Evolutionary conservation across 1,140 invertebrate species (phyloP).

Genomic region (Batillaria attramentaria): DNA sequence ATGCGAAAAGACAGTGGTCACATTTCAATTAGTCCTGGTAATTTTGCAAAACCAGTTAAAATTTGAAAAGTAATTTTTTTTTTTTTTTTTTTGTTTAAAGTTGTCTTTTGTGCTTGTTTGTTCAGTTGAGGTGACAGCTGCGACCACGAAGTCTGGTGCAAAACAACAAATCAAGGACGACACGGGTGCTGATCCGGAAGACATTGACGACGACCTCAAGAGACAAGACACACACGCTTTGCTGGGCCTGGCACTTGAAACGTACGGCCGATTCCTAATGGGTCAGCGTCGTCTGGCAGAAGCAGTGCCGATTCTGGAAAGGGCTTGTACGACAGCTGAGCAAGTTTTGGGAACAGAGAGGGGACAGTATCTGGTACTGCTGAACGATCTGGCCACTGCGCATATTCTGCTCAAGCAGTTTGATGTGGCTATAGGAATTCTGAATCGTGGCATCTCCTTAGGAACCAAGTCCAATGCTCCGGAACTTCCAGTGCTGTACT

Average conservation of each 20-base stretch:
- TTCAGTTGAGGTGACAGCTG: slow-evolving; percentile 71
- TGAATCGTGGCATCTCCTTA: slow-evolving; percentile 80
- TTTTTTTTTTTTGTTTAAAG: no score
- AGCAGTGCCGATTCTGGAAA: slow-evolving; percentile 79
- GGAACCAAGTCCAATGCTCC: slow-evolving; percentile 77
- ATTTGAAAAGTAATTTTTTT: no score
- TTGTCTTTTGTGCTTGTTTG: no score
- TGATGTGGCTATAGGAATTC: slow-evolving; percentile 80
- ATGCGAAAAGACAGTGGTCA: no score
- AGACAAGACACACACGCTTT: slow-evolving; percentile 78
- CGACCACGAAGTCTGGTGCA: slow-evolving; percentile 72
- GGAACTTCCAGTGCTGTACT: slow-evolving; percentile 80
- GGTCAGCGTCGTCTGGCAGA: slow-evolving; percentile 76
- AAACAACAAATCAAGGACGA: slow-evolving; percentile 66
- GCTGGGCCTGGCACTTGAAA: slow-evolving; percentile 83
- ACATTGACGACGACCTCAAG: slow-evolving; percentile 52
- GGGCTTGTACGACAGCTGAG: slow-evolving; percentile 80
- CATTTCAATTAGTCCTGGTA: no score
- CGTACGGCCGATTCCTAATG: slow-evolving; percentile 85
- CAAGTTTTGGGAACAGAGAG: slow-evolving; percentile 79
- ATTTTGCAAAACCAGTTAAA: no score
- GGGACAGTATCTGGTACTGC: slow-evolving; percentile 81
- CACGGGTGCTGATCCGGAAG: slow-evolving; percentile 75
- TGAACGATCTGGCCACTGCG: slow-evolving; percentile 89
- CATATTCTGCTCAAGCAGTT: slow-evolving; percentile 79